Base-by-base conservation (phyloP, 2,797 vertebrate genomes). In the Potorous gilbertii region DNA sequence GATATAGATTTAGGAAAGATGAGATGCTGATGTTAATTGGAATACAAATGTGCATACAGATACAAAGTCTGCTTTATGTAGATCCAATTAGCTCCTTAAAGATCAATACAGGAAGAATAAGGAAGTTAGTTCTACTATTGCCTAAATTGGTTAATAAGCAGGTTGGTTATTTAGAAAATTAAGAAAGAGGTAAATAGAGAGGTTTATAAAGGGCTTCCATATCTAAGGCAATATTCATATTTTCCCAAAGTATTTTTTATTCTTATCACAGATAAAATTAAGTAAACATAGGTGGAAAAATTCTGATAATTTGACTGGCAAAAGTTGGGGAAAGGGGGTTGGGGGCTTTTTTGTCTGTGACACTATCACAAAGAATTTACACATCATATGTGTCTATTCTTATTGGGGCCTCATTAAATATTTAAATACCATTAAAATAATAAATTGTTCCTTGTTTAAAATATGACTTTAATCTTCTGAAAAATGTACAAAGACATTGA, bases 361-460 rank as follows among this genome's bases (percentile, higher is more conserved):
- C 96, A 93, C 34, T 87, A 87, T 57, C 52, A 92, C 24, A 21
- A 8, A 92, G 91, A 91, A 18, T 96, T 94, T 11, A 81, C 54
- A 95, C 18, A 93, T 97, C 93, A 93, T 46, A 66, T 94, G 31
- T 94, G n/a, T 87, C 59, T 90, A 91, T 94, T 97, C 93, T 97
- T 95, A 98, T 96, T 97, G 55, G 87, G 94, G 90, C 91, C 55
- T 62, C 93, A 96, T 98, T 98, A 98, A 98, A 98, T 98, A 98
- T 98, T 98, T 96, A 97, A 97, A 97, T 96, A 87, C 92, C 94
- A 98, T 98, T 96, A 98, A 98, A 98, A 98, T 97, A 97, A 98
- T 98, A 97, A 98, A 96, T 96, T 92, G 29, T 91, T 97, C 98
- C 97, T 97, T 97, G 96, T 98, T 98, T 97, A 95, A 94, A 92